Conservation (phyloP, 1,140 invertebrate genomes). For the Cotesia glomerata region DNA sequence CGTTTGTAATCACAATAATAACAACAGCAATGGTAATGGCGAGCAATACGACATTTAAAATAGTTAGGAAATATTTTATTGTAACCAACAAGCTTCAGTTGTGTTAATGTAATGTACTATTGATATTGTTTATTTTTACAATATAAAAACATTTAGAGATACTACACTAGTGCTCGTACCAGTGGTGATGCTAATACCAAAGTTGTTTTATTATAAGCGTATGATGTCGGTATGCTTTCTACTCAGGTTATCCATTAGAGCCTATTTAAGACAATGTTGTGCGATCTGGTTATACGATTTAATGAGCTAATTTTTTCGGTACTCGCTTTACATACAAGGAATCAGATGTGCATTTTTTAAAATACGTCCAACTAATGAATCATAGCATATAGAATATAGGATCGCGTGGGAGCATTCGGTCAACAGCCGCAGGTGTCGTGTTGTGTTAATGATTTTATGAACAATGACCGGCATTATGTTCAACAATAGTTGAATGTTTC, state of each 20-base stretch:
- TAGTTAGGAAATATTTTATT: constrained; percentile 37
- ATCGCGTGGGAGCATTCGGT: constrained; percentile 18
- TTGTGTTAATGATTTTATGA: constrained; percentile 11
- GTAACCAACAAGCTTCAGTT: constrained; percentile 5
- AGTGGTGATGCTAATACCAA: no score
- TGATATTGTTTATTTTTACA: not conserved
- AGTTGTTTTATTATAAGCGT: no score
- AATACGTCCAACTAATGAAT: not conserved
- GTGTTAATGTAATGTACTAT: not conserved
- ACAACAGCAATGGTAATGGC: no score
- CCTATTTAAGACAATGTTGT: no score
- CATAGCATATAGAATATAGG: not conserved
- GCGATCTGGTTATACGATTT: no score
- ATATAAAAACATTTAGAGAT: no score
- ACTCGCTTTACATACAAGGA: no score
- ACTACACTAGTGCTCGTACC: no score
- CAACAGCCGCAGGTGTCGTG: constrained; percentile 17
- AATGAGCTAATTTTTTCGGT: no score
- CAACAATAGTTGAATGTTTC: not conserved
- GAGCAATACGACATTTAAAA: not conserved
- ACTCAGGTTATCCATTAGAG: no score
- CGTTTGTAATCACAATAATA: constrained; percentile 28
- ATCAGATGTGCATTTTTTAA: no score
- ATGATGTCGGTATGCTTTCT: no score
- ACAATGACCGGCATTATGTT: constrained; percentile 14